Conservation (phyloP, 2,113 vertebrate genomes). For the Merops nubicus region DNA sequence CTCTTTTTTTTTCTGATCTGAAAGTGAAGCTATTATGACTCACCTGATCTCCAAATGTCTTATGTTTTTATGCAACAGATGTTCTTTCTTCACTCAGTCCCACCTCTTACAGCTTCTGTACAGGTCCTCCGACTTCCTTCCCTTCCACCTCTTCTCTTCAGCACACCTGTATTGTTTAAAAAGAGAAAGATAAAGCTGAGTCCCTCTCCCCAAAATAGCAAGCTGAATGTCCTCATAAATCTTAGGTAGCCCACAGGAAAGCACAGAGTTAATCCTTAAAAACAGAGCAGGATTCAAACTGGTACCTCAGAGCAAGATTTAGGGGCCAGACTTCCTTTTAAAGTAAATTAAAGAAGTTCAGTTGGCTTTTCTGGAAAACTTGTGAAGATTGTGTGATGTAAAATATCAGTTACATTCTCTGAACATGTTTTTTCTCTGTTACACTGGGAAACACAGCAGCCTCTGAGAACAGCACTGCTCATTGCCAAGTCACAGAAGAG, state of each 20-base stretch:
- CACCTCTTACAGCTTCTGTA: not conserved
- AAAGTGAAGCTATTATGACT: not conserved
- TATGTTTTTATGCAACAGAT: not conserved
- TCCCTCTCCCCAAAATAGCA: not conserved
- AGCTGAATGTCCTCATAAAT: not conserved
- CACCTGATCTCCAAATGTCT: not conserved
- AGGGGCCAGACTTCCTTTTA: not conserved
- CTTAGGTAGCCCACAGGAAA: not conserved
- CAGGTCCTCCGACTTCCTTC: not conserved
- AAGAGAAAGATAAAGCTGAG: not conserved
- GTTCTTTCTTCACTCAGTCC: not conserved
- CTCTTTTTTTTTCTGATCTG: not conserved
- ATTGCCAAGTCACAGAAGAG: not conserved
- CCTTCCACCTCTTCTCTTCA: not conserved
- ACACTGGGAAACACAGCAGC: not conserved
- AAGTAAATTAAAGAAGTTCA: not conserved
- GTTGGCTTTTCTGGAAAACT: not conserved
- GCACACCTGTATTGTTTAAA: not conserved
- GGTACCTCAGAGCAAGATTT: not conserved
- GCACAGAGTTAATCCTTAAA: not conserved
- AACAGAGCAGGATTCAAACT: not conserved
- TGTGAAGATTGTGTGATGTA: not conserved
- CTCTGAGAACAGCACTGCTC: not conserved
- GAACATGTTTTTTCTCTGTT: not conserved
- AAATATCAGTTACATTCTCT: not conserved